Evolutionary conservation across 2,797 vertebrate species (phyloP).

Genomic region (Macropodus opercularis): DNA sequence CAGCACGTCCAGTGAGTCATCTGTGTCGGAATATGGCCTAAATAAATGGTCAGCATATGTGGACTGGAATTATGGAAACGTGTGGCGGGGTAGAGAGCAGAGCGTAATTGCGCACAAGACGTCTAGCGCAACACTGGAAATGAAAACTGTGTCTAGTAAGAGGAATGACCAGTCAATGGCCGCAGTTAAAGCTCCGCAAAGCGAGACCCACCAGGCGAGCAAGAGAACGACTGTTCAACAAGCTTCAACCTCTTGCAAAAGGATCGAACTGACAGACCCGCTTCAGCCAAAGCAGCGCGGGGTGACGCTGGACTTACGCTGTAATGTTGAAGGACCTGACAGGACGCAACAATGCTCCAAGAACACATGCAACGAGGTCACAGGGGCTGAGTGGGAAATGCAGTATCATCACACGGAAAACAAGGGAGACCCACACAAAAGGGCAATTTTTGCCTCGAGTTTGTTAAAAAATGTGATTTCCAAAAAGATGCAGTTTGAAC

Average conservation of each 20-base stretch:
- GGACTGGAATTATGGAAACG: slow-evolving; percentile 88
- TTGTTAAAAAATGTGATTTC: slow-evolving; percentile 95
- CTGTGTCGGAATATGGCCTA: slow-evolving; percentile 87
- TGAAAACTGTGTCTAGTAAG: slow-evolving; percentile 63
- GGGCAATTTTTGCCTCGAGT: slow-evolving; percentile 92
- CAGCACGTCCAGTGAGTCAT: slow-evolving; percentile 93
- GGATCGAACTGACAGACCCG: slow-evolving; percentile 65
- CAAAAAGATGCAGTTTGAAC: slow-evolving; percentile 97
- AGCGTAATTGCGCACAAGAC: slow-evolving; percentile 77
- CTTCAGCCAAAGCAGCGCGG: slow-evolving; percentile 72
- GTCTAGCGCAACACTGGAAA: slow-evolving; percentile 72
- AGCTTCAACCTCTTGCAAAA: slow-evolving; percentile 61
- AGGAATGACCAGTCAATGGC: slow-evolving; percentile 29
- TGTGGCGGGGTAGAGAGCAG: slow-evolving; percentile 81
- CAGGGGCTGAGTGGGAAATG: slow-evolving; percentile 70
- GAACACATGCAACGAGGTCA: slow-evolving; percentile 70
- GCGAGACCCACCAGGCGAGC: slow-evolving; percentile 71
- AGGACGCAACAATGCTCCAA: slow-evolving; percentile 66
- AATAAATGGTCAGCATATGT: slow-evolving; percentile 94
- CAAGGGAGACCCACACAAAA: slow-evolving; percentile 82
- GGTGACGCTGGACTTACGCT: slow-evolving; percentile 84
- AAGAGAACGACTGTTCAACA: slow-evolving; percentile 56
- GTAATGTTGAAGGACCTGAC: slow-evolving; percentile 75
- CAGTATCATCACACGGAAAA: slow-evolving; percentile 59
- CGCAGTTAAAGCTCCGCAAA: slow-evolving; percentile 70